These are phyloP conservation scores for Brachionus manjavacas DNA, from an alignment of 1,140 invertebrate genomes.

Conservation along the genomic window DNA sequence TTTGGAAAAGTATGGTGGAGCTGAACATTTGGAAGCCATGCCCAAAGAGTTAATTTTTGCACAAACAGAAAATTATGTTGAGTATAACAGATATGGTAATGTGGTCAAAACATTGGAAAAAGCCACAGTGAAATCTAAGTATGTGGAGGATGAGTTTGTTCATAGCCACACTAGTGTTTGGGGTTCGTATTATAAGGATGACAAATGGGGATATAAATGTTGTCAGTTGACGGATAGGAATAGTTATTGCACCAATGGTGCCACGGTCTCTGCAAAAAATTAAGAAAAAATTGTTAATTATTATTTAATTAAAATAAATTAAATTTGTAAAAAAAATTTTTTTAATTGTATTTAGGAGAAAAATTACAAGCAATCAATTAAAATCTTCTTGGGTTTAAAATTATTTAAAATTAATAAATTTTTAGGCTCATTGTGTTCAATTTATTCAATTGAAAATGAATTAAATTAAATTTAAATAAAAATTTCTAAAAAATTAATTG, in stretches of 20 bases:
- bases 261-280: neutral
- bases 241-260: constrained; percentile 7
- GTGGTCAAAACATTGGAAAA: constrained; percentile 79
- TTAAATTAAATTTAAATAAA: no score
- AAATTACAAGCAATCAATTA: no score
- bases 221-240: constrained; percentile 61
- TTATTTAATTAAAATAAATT: neutral
- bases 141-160: constrained; percentile 86
- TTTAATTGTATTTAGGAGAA: no score
- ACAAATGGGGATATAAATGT: constrained; percentile 90
- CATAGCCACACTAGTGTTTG: constrained; percentile 90
- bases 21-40: constrained; percentile 79
- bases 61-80: constrained; percentile 75
- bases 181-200: constrained; percentile 88
- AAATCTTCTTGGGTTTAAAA: no score
- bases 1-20: constrained; percentile 81
- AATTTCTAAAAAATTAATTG: no score
- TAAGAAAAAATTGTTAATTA: neutral
- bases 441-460: no score
- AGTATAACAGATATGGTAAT: constrained; percentile 89
- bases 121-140: constrained; percentile 75
- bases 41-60: constrained; percentile 55
- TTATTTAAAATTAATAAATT: no score
- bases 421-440: no score
- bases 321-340: neutral